phyloP scores from a whole-genome alignment of 2,113 vertebrate species.

The Piprites chloris region DNA sequence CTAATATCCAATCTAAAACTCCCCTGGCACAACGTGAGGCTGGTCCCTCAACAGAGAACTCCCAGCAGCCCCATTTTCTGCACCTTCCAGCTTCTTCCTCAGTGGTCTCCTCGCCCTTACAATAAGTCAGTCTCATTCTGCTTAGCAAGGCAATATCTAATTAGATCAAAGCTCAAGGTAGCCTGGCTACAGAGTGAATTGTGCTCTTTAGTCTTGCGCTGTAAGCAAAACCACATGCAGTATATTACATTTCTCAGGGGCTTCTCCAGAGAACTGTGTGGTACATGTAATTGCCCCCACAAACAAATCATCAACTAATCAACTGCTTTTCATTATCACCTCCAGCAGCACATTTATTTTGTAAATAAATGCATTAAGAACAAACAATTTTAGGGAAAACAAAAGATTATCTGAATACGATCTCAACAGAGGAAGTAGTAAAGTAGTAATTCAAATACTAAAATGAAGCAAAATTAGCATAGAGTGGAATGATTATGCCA shows the following conservation, averaged over 20 bases:
- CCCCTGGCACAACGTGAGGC: background rate
- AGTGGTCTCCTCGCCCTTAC: background rate
- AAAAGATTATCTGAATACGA: constrained; percentile 39
- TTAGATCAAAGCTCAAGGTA: constrained; percentile 37
- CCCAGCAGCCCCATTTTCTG: background rate
- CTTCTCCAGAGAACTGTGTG: constrained; percentile 14
- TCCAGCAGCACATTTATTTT: constrained; percentile 57
- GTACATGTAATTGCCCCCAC: constrained; percentile 60
- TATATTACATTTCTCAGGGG: constrained; percentile 49
- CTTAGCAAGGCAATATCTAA: constrained; percentile 1
- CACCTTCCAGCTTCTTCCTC: background rate
- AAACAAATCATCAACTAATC: constrained; percentile 66
- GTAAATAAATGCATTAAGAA: constrained; percentile 64
- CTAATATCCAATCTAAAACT: background rate
- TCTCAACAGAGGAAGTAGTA: constrained; percentile 24
- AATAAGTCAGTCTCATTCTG: background rate
- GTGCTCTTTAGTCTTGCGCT: constrained; percentile 8
- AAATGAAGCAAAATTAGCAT: constrained; percentile 53
- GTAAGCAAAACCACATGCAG: constrained; percentile 29
- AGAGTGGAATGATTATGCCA: constrained; percentile 42
- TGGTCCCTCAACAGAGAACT: background rate
- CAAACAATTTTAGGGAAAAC: constrained; percentile 57
- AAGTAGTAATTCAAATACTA: constrained; percentile 51
- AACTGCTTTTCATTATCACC: constrained; percentile 64
- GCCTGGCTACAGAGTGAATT: background rate